Evolutionary conservation across 2,113 vertebrate species (phyloP).

Genomic region (Xenopus borealis): DNA sequence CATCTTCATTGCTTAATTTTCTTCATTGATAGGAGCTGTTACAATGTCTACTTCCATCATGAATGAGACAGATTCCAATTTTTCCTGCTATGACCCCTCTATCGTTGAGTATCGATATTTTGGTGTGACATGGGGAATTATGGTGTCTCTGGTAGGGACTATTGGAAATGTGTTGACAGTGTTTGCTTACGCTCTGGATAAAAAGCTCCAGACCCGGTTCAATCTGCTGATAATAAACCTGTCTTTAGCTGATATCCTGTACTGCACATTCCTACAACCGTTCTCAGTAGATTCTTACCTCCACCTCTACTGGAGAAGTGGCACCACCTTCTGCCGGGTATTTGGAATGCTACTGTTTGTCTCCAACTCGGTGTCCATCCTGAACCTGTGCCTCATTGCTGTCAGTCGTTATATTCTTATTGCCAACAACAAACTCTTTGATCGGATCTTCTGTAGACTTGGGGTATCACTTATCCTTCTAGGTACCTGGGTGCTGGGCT

Average conservation of each 20-base stretch:
- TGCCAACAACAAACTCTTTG: constrained; percentile 64
- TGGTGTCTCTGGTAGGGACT: constrained; percentile 69
- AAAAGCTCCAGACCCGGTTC: constrained; percentile 74
- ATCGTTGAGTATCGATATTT: constrained; percentile 74
- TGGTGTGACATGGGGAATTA: constrained; percentile 73
- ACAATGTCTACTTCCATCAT: constrained; percentile 40
- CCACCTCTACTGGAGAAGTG: constrained; percentile 74
- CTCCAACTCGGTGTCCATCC: constrained; percentile 81
- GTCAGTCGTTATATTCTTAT: constrained; percentile 77
- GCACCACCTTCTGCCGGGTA: constrained; percentile 68
- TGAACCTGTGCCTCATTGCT: constrained; percentile 80
- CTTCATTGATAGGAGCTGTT: background rate
- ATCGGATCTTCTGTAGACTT: constrained; percentile 64
- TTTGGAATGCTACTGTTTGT: constrained; percentile 80
- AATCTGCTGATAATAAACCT: constrained; percentile 83
- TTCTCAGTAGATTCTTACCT: constrained; percentile 80
- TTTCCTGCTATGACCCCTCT: constrained; percentile 75
- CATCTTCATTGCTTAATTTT: background rate
- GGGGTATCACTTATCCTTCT: constrained; percentile 62
- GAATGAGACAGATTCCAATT: constrained; percentile 49
- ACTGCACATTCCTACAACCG: constrained; percentile 81
- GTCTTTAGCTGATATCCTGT: constrained; percentile 76
- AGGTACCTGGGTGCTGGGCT: constrained; percentile 66
- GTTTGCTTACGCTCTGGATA: constrained; percentile 67
- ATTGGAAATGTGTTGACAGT: constrained; percentile 80